Base-by-base conservation (phyloP, 1,140 invertebrate genomes). In the Stenopsyche tienmushanensis region DNA sequence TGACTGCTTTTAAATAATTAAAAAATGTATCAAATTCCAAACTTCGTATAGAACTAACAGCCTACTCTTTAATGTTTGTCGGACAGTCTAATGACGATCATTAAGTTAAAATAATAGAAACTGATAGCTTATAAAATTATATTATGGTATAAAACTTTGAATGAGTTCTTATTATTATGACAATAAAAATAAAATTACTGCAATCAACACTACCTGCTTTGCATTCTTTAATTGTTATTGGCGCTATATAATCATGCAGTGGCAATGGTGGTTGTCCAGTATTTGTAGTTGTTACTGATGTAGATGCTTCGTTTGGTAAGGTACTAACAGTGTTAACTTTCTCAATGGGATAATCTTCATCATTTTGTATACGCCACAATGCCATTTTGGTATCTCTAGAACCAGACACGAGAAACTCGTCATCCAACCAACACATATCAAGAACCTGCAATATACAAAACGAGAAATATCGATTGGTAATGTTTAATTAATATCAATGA, bases 361-460 rank as follows among this genome's bases (percentile, higher is more conserved):
- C 69, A 15, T 53, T 25, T 3, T 57, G 49, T 39, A 91, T 87
- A 64, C 86, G 82, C 91, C 91, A 93, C 39, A 93, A 77, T 45
- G 88, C 87, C 82, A 93, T 85, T 76, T 88, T 89, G 0, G 92
- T 93, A 76, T 98, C 95, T 64, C 94, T 85, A 0, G 94, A 96
- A 2, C 95, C 95, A 20, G 93, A 94, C 15, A 97, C 94, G 53
- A 97, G 76, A 81, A 94, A 96, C 76, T 97, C 90, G 80, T 98
- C 96, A 78, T 98, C 95, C 47, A 98, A 76, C 96, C 96, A 98
- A 72, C 90, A 92, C 84, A 96, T 88, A 73, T 97, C 96, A 80
- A 97, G 95, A 42, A 84, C 81, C 82, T 83, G 62, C n/a, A n/a
- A n/a, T n/a, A 0, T 67, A 69, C 17, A 23, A 21, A 25, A 34